Evolutionary conservation across 1,140 invertebrate genomes (phyloP).

Genomic region (Drosophila murphyi): DNA sequence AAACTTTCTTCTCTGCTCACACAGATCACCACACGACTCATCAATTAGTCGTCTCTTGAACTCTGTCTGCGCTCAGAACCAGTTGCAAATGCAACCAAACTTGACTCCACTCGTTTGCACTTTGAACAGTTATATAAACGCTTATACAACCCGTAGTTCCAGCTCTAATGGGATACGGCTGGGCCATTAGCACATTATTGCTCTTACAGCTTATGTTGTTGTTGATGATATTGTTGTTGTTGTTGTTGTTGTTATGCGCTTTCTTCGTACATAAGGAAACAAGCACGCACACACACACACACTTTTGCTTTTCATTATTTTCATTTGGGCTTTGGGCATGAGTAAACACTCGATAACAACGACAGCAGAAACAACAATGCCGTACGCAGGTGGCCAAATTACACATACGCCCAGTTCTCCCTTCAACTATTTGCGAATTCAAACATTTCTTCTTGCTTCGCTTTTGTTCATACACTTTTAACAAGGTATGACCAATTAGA

Average conservation of each 20-base stretch:
- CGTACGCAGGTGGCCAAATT: conserved; percentile 28
- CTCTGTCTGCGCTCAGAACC: conserved; percentile 51
- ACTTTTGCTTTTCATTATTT: conserved; percentile 72
- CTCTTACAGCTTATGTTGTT: background rate
- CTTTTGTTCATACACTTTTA: background rate
- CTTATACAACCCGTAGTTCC: conserved; percentile 62
- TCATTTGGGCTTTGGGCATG: conserved; percentile 58
- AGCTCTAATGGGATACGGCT: conserved; percentile 25
- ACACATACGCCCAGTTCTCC: conserved; percentile 63
- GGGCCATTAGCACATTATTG: conserved; percentile 34
- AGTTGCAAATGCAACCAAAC: conserved; percentile 34
- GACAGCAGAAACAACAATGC: conserved; percentile 1
- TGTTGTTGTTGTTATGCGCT: conserved; percentile 46
- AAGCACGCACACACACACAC: conserved; percentile 27
- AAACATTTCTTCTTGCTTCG: conserved; percentile 5
- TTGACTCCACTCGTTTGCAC: conserved; percentile 43
- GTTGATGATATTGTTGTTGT: background rate
- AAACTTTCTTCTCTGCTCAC: conserved; percentile 63
- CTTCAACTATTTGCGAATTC: conserved; percentile 34
- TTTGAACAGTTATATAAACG: conserved; percentile 73
- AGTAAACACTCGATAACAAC: conserved; percentile 55
- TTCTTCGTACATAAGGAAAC: conserved; percentile 48
- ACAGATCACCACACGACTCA: conserved; percentile 25
- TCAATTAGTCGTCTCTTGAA: conserved; percentile 75
- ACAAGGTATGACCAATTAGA: background rate